phyloP scores from a whole-genome alignment of 2,113 vertebrate species.

The Progne subis region DNA sequence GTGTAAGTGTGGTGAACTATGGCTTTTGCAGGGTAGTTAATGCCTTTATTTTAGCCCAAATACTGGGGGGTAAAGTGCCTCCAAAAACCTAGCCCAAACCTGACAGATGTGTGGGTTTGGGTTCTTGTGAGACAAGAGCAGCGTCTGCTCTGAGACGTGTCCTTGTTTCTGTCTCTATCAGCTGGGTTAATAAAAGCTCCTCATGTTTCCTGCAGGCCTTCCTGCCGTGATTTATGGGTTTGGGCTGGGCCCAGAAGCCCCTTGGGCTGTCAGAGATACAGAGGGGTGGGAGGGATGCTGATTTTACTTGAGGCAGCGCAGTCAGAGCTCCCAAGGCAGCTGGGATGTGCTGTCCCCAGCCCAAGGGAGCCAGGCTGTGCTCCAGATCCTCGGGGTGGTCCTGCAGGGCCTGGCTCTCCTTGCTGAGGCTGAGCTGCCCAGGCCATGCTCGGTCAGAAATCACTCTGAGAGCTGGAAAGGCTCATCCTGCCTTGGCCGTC shows the following conservation, averaged over 20 bases:
- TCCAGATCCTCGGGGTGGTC: background rate
- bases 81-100: background rate
- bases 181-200: background rate
- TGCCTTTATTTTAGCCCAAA: background rate
- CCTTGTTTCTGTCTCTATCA: constrained; percentile 4
- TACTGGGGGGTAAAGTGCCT: background rate
- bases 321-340: background rate
- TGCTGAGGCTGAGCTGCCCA: background rate
- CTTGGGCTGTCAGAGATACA: background rate
- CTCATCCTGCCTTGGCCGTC: background rate
- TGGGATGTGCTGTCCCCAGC: background rate
- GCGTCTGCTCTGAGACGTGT: background rate
- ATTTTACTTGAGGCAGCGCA: background rate
- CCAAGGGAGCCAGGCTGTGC: background rate
- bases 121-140: background rate
- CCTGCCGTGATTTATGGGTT: background rate
- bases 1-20: background rate
- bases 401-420: background rate
- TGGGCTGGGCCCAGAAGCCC: background rate
- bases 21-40: background rate
- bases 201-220: background rate
- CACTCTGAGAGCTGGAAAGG: background rate
- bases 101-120: background rate
- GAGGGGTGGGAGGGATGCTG: background rate
- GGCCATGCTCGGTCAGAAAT: background rate